These are phyloP conservation scores for Sphecodes monilicornis DNA, from an alignment of 2,888 invertebrate genomes.

Conservation along the genomic window DNA sequence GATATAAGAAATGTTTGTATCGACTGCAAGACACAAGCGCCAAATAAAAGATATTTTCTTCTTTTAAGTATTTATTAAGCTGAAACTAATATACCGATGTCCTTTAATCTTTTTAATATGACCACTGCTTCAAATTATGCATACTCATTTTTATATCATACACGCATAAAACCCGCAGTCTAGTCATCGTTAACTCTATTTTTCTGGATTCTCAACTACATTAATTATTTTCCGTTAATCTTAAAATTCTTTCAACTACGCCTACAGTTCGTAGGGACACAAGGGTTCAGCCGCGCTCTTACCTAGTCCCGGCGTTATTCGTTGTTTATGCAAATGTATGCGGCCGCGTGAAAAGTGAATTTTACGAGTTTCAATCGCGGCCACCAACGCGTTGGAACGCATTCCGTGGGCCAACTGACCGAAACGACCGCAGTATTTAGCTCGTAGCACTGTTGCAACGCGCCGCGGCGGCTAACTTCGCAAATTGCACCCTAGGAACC, in stretches of 20 bases:
- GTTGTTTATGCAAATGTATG: conserved; percentile 59
- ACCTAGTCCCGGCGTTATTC: conserved; percentile 34
- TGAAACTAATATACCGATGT: too few species aligned
- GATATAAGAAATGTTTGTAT: too few species aligned
- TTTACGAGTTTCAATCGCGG: conserved; percentile 56
- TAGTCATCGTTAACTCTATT: too few species aligned
- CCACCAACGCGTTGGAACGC: conserved; percentile 56
- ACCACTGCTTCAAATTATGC: too few species aligned
- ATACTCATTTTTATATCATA: too few species aligned
- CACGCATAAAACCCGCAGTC: too few species aligned
- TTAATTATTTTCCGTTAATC: neutral
- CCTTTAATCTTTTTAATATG: too few species aligned
- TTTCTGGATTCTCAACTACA: too few species aligned
- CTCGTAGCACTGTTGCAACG: conserved; percentile 20
- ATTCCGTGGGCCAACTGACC: conserved; percentile 69
- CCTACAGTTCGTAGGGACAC: conserved; percentile 20
- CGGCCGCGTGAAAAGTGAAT: conserved; percentile 60
- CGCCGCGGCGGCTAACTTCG: neutral
- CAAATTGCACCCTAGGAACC: neutral
- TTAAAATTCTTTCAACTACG: conserved; percentile 14
- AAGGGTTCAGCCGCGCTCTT: conserved; percentile 38
- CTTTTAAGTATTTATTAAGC: too few species aligned
- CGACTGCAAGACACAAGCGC: too few species aligned
- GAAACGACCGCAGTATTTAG: conserved; percentile 51
- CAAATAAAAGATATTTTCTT: too few species aligned